Percentiles rank a stretch among this genome's conserved stretches.
These are phyloP conservation scores for Drosophila nasuta DNA, from an alignment of 1,140 invertebrate species.

Conservation along the genomic window DNA sequence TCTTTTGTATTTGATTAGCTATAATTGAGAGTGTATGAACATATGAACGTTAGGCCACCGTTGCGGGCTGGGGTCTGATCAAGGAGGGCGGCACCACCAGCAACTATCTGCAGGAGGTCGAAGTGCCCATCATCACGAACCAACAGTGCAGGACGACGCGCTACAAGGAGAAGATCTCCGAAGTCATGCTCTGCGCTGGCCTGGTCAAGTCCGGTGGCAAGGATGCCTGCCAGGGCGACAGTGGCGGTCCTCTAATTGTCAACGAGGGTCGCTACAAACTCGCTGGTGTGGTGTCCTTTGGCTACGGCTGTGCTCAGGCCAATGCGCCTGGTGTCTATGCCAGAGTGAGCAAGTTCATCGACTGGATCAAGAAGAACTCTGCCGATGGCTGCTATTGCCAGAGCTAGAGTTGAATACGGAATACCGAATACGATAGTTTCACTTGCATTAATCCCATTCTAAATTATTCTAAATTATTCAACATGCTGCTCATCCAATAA, in stretches of 20 bases:
- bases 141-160: conserved; percentile 92
- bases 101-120: conserved; percentile 92
- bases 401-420: conserved; percentile 20
- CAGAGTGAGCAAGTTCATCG: conserved; percentile 88
- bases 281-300: conserved; percentile 90
- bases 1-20: background rate
- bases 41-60: conserved; percentile 87
- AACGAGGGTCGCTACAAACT: conserved; percentile 76
- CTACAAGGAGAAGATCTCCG: conserved; percentile 95
- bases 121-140: conserved; percentile 95
- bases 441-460: conserved; percentile 25
- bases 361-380: conserved; percentile 86
- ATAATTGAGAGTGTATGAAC: background rate
- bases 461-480: conserved; percentile 80
- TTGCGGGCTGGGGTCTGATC: conserved; percentile 95
- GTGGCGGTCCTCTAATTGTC: conserved; percentile 78
- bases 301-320: conserved; percentile 89
- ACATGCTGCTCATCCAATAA: conserved; percentile 28
- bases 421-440: background rate
- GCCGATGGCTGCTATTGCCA: conserved; percentile 75
- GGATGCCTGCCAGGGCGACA: conserved; percentile 93
- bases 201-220: conserved; percentile 94
- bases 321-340: conserved; percentile 92
- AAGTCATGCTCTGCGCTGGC: conserved; percentile 95
- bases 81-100: conserved; percentile 94